Conservation (phyloP, 2,888 invertebrate genomes). For the Protodeltote pygarga region DNA sequence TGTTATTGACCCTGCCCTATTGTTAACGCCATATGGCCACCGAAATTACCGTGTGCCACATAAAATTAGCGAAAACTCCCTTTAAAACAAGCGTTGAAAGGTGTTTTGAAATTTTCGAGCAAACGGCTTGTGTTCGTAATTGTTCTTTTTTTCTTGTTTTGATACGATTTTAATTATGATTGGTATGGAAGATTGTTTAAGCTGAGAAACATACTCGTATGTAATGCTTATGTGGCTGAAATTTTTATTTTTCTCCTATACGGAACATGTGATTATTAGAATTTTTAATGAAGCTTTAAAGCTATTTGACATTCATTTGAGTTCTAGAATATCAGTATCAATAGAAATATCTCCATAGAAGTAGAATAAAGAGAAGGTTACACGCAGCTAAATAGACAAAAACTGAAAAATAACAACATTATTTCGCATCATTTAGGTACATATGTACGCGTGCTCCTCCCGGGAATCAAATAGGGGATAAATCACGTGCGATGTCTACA, state of each 20-base stretch:
- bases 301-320: no score
- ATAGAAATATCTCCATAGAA: no score
- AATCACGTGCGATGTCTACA: constrained; percentile 43
- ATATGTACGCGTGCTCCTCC: constrained; percentile 40
- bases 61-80: constrained; percentile 68
- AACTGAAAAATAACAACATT: constrained; percentile 22
- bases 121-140: constrained; percentile 48
- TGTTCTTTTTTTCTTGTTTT: constrained; percentile 33
- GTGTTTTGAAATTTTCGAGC: constrained; percentile 48
- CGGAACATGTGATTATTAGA: no score
- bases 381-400: neutral
- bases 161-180: constrained; percentile 21
- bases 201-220: no score
- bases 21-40: constrained; percentile 80
- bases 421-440: constrained; percentile 37
- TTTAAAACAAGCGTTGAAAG: constrained; percentile 51
- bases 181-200: no score
- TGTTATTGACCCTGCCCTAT: constrained; percentile 85
- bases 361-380: no score
- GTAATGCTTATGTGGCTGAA: no score
- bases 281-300: no score
- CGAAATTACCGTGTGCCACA: constrained; percentile 69
- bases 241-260: no score
- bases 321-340: no score
- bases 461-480: constrained; percentile 43